phyloP scores from a whole-genome alignment of 2,113 vertebrate genomes.

The Platanista minor region DNA sequence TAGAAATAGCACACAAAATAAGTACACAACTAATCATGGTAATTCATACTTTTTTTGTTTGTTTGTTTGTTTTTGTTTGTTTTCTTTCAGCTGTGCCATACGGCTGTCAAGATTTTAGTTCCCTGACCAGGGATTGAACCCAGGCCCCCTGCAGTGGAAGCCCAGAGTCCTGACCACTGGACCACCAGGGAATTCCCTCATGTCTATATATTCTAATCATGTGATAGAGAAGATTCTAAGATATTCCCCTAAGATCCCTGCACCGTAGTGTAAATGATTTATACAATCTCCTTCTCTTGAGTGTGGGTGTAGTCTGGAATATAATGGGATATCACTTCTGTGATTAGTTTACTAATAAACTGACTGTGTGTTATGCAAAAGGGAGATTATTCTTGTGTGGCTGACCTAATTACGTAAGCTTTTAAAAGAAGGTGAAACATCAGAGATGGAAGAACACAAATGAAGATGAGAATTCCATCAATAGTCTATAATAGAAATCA shows the following conservation, averaged over 20 bases:
- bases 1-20: background rate
- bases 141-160: no score
- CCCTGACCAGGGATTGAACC: no score
- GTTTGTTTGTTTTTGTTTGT: no score
- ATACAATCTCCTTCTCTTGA: background rate
- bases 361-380: background rate
- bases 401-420: background rate
- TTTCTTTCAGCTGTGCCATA: no score
- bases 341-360: background rate
- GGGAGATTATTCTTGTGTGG: background rate
- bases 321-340: background rate
- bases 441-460: background rate
- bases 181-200: no score
- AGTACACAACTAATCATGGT: background rate
- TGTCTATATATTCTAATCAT: background rate
- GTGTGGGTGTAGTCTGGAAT: background rate
- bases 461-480: background rate
- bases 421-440: background rate
- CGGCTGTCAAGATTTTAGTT: no score
- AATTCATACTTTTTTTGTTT: background rate
- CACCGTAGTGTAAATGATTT: background rate
- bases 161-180: no score
- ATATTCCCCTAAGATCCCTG: background rate
- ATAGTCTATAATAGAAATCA: background rate
- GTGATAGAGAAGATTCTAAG: background rate